These are phyloP conservation scores for Haliclona indistincta DNA, from an alignment of 37 sponge, comb jelly and placozoan genomes.

Conservation along the genomic window DNA sequence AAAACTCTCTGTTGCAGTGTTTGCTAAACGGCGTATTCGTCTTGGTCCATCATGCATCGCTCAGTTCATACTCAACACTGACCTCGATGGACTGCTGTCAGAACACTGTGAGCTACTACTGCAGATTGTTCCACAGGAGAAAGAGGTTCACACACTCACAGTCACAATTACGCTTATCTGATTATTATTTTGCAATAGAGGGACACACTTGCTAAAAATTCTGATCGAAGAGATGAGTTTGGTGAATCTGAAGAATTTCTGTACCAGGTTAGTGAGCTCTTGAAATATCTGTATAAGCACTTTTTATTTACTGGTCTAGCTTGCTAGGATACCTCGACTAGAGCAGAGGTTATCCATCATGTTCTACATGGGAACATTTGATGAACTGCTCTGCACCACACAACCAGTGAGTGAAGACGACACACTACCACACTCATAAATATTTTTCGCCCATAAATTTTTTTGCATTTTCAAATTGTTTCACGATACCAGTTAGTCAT, in stretches of 20 bases:
- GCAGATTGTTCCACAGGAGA: slow-evolving; percentile 75
- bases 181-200: not conserved
- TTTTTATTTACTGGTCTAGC: slow-evolving; percentile 1
- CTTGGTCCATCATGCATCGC: slow-evolving; percentile 35
- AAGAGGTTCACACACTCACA: slow-evolving; percentile 53
- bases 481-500: too few species aligned
- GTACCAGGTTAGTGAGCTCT: slow-evolving; percentile 60
- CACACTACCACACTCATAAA: too few species aligned
- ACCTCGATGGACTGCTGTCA: slow-evolving; percentile 69
- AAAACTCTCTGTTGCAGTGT: slow-evolving; percentile 61
- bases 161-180: not conserved
- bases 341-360: slow-evolving; percentile 65
- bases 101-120: slow-evolving; percentile 85
- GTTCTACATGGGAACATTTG: slow-evolving; percentile 90
- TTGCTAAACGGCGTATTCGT: slow-evolving; percentile 81
- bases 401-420: slow-evolving; percentile 72
- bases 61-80: slow-evolving; percentile 57
- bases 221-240: slow-evolving; percentile 41
- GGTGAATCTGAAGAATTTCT: slow-evolving; percentile 89
- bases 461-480: too few species aligned
- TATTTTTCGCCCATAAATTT: too few species aligned
- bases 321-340: slow-evolving; percentile 82
- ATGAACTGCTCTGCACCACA: slow-evolving; percentile 62
- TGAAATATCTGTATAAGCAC: too few species aligned
- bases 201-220: slow-evolving; percentile 46